Evolutionary conservation across 2,797 vertebrate genomes (phyloP).

Genomic region (Myotis findleyi): DNA sequence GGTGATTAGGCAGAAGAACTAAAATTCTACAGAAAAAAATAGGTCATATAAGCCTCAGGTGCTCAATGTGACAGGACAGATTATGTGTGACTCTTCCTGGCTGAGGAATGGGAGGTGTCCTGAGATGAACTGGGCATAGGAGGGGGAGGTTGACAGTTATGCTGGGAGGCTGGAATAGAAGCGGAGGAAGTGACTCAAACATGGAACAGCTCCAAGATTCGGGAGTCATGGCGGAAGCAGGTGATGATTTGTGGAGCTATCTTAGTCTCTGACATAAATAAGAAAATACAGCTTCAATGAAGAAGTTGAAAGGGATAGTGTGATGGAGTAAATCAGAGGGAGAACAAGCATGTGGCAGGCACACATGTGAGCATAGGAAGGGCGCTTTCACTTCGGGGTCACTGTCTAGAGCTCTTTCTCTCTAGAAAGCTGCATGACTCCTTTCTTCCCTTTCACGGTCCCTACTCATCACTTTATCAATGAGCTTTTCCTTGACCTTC

Average conservation of each 20-base stretch:
- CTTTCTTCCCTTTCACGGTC: neutral
- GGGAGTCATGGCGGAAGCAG: neutral
- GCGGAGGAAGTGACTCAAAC: neutral
- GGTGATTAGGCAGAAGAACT: neutral
- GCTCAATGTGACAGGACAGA: neutral
- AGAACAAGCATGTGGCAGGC: neutral
- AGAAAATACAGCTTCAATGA: neutral
- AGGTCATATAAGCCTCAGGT: neutral
- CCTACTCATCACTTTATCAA: neutral
- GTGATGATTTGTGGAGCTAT: neutral
- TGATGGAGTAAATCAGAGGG: neutral
- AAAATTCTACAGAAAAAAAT: conserved; percentile 3
- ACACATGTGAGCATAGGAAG: accelerated
- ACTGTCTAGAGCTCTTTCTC: neutral
- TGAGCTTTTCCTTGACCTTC: neutral
- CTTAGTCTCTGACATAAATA: neutral
- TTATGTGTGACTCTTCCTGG: neutral
- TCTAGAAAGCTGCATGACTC: neutral
- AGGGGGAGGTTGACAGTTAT: neutral
- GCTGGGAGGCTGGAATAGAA: neutral
- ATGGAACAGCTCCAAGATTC: neutral
- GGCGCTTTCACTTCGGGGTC: neutral
- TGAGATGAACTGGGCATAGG: neutral
- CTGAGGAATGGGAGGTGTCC: neutral
- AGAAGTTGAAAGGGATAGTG: neutral